Evolutionary conservation across 2,888 invertebrate species (phyloP).

Genomic region (Amphipoea lucens): DNA sequence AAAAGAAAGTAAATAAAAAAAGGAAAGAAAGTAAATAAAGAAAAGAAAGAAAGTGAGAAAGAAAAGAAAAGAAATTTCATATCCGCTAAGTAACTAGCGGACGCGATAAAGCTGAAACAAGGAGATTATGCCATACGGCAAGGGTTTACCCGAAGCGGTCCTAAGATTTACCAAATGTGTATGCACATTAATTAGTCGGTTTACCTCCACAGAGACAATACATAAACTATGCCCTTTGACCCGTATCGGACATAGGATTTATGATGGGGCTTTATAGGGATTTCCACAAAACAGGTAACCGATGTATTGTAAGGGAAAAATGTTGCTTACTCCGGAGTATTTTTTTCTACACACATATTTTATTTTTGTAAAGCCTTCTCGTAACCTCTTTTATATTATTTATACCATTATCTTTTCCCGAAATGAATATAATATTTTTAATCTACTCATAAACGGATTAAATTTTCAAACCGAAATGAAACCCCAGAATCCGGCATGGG

Average conservation of each 20-base stretch:
- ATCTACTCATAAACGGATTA: constrained; percentile 20
- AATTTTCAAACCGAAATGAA: constrained; percentile 14
- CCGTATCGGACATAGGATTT: constrained; percentile 56
- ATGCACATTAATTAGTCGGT: constrained; percentile 63
- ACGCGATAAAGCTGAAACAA: constrained; percentile 7
- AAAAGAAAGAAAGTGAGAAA: too few species aligned
- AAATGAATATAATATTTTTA: constrained; percentile 16
- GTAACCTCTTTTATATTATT: constrained; percentile 16
- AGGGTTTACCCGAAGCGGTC: constrained; percentile 6
- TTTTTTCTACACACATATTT: constrained; percentile 21
- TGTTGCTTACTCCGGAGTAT: constrained; percentile 2
- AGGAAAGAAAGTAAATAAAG: too few species aligned
- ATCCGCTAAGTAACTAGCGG: constrained; percentile 7
- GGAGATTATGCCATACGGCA: constrained; percentile 15
- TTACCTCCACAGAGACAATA: constrained; percentile 52
- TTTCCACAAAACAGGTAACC: constrained; percentile 49
- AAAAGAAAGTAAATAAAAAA: too few species aligned
- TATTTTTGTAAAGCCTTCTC: constrained; percentile 16
- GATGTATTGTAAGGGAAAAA: constrained; percentile 25
- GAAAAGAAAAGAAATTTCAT: constrained; percentile 10
- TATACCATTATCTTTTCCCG: not conserved
- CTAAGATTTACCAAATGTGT: constrained; percentile 54
- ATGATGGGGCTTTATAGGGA: constrained; percentile 60
- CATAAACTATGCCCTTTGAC: constrained; percentile 64
- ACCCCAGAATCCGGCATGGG: not conserved